Evolutionary conservation across 1,140 invertebrate species (phyloP).

Genomic region (Chymomyza costata): DNA sequence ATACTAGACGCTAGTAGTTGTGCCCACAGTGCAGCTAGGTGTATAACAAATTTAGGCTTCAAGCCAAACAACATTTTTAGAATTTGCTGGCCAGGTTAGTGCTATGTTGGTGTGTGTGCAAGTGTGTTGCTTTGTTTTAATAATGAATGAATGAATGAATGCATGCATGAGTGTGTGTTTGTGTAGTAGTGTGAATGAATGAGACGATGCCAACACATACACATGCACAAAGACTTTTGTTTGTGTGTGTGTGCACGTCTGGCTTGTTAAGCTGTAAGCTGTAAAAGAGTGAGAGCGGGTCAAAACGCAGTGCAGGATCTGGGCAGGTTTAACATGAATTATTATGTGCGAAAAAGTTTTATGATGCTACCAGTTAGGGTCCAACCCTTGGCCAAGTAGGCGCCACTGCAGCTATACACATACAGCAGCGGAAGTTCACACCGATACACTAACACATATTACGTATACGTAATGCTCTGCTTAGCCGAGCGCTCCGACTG

Average conservation of each 20-base stretch:
- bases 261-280: conserved; percentile 4
- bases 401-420: not conserved
- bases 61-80: conserved; percentile 22
- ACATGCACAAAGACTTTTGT: too few relatives aligned
- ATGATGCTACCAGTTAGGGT: conserved; percentile 29
- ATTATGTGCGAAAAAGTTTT: conserved; percentile 67
- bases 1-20: too few relatives aligned
- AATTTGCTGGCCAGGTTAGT: conserved; percentile 10
- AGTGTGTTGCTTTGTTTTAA: conserved; percentile 43
- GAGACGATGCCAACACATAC: conserved; percentile 27
- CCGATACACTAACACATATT: conserved; percentile 6
- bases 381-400: conserved; percentile 9
- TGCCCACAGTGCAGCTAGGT: too few relatives aligned
- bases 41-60: not conserved
- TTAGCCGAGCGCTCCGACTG: not conserved
- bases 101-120: conserved; percentile 29
- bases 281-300: conserved; percentile 1
- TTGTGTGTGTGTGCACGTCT: too few relatives aligned
- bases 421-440: too few relatives aligned
- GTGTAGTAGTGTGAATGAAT: too few relatives aligned
- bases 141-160: conserved; percentile 51
- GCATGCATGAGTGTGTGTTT: too few relatives aligned
- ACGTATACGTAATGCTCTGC: too few relatives aligned
- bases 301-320: conserved; percentile 2
- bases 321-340: conserved; percentile 66